These are phyloP conservation scores for Leucania comma DNA, from an alignment of 2,888 invertebrate genomes.

Conservation along the genomic window DNA sequence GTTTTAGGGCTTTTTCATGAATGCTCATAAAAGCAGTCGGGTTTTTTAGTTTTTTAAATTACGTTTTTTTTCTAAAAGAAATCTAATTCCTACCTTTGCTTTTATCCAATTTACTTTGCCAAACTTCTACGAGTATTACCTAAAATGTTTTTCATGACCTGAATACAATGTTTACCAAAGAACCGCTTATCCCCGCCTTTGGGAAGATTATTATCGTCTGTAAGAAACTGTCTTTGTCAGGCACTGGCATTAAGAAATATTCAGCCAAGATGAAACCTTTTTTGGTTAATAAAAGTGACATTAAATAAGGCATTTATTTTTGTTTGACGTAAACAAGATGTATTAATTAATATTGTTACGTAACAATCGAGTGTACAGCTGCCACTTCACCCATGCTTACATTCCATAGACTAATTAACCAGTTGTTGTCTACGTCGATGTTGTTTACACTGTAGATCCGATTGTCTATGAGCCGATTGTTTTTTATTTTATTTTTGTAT, in stretches of 20 bases:
- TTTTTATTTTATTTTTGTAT: slow-evolving; percentile 10
- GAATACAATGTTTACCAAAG: slow-evolving; percentile 41
- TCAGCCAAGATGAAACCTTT: slow-evolving; percentile 41
- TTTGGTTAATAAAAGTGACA: slow-evolving; percentile 19
- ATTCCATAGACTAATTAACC: slow-evolving; percentile 56
- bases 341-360: slow-evolving; percentile 31
- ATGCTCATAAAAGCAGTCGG: too few species aligned
- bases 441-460: slow-evolving; percentile 13
- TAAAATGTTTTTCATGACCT: slow-evolving; percentile 25
- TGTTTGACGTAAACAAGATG: slow-evolving; percentile 34
- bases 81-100: slow-evolving; percentile 32
- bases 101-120: slow-evolving; percentile 23
- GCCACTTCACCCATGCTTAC: slow-evolving; percentile 36
- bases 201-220: slow-evolving; percentile 47
- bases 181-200: slow-evolving; percentile 18
- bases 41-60: too few species aligned
- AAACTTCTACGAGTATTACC: slow-evolving; percentile 7
- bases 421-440: slow-evolving; percentile 19
- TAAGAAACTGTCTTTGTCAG: slow-evolving; percentile 41
- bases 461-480: slow-evolving; percentile 12
- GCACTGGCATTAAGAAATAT: slow-evolving; percentile 40
- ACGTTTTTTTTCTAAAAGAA: slow-evolving; percentile 19
- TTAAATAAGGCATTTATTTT: slow-evolving; percentile 5
- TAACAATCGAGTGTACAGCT: slow-evolving; percentile 53
- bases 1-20: too few species aligned